Evolutionary conservation across 2,113 vertebrate species (phyloP), one percentile per base, ranked within the genome.

Genomic region (Sarotherodon lohbergeri): DNA sequence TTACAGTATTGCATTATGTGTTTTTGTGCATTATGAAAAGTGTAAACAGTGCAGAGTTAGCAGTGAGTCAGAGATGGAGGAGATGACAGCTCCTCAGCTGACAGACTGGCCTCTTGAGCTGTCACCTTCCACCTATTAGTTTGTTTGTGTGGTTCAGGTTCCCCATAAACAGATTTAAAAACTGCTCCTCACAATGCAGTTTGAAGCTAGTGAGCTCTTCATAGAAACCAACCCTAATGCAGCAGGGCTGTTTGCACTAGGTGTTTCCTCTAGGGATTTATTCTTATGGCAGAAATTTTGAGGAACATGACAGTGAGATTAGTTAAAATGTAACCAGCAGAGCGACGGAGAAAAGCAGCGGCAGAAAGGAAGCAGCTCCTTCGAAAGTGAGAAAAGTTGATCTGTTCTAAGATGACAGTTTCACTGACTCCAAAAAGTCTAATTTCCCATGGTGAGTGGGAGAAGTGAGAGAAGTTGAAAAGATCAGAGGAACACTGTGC

Each of bases 71-170:
- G 54, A 24, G 43, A 29, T 55, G 39, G 81, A 88, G 57, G 76
- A 76, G 55, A 90, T 59, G 90, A 89, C 89, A 91, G 90, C 71
- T 83, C 80, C 83, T 63, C 76, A 91, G 68, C 85, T 79, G 84
- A 73, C 36, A 6, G 85, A 71, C 54, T 59, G 90, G 48, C 80
- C 79, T 85, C 63, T 55, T 43, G 76, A 87, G 63, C 73, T 36
- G n/a, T 76, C 46, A 86, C 22, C 73, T 66, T 90, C 80, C 56
- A 55, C 48, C 82, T 78, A 59, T 84, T 84, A 78, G 54, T 61
- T 83, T 19, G 8, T 87, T 16, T 81, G 73, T 85, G 46, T 89
- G 79, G 81, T 83, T 86, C 56, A 87, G 34, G 55, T 88, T 92
- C 66, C 63, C 22, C 81, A 36, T 81, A 83, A 92, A 90, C 84